These are phyloP conservation scores for Stegodyphus mimosarum DNA, from an alignment of 1,140 invertebrate species.

Conservation along the genomic window DNA sequence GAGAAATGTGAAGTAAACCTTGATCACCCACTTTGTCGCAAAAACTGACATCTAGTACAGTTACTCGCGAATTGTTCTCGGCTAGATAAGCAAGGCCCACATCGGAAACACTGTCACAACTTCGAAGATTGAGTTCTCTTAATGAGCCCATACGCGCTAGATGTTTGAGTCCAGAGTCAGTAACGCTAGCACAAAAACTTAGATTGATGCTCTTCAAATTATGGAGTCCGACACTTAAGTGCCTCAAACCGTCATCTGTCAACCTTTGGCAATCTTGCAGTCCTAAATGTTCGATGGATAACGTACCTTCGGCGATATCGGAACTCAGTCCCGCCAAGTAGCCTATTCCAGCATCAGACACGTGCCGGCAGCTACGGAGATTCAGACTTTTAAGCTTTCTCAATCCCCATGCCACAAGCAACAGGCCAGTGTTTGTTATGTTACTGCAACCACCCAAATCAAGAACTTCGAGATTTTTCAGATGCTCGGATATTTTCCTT, in stretches of 20 bases:
- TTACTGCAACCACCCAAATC: constrained; percentile 91
- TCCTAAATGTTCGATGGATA: constrained; percentile 83
- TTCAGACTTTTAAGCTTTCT: constrained; percentile 85
- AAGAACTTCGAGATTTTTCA: constrained; percentile 88
- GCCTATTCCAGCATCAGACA: constrained; percentile 89
- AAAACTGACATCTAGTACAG: constrained; percentile 89
- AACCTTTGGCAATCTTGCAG: constrained; percentile 94
- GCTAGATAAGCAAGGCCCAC: constrained; percentile 90
- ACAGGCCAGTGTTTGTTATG: constrained; percentile 86
- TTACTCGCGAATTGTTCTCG: constrained; percentile 83
- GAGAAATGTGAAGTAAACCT: constrained; percentile 85
- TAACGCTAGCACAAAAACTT: constrained; percentile 92
- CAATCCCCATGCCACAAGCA: constrained; percentile 86
- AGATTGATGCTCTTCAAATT: constrained; percentile 87
- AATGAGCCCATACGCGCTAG: constrained; percentile 85
- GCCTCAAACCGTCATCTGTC: constrained; percentile 87
- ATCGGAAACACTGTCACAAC: constrained; percentile 94
- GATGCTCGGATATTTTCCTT: constrained; percentile 82
- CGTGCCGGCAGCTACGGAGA: constrained; percentile 89
- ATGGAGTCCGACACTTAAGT: constrained; percentile 83
- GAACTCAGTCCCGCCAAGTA: constrained; percentile 82
- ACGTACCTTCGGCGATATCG: constrained; percentile 73
- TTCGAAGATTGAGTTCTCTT: constrained; percentile 87
- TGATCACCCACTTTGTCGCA: constrained; percentile 95
- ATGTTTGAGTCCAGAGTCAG: constrained; percentile 89